phyloP scores from a whole-genome alignment of 2,113 vertebrate genomes.

The Brachionichthys hirsutus region DNA sequence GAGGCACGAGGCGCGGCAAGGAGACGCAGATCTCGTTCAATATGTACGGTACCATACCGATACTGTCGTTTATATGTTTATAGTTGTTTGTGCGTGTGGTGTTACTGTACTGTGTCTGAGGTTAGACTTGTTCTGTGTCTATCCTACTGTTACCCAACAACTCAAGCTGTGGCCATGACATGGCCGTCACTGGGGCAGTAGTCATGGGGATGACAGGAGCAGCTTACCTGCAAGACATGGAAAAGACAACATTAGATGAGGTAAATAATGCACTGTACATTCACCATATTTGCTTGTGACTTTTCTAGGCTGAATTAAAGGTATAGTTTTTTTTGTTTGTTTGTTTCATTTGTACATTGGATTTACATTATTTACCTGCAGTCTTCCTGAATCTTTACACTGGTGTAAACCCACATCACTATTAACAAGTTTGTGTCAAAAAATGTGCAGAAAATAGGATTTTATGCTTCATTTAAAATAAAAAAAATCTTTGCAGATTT shows the following conservation, averaged over 20 bases:
- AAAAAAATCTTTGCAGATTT: background rate
- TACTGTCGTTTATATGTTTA: too few species aligned
- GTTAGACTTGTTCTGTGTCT: background rate
- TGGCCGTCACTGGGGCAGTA: slow-evolving; percentile 27
- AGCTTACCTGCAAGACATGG: slow-evolving; percentile 73
- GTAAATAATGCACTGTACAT: background rate
- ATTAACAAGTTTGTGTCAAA: background rate
- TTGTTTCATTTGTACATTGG: too few species aligned
- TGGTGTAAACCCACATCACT: background rate
- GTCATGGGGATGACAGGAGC: slow-evolving; percentile 32
- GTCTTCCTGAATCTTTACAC: background rate
- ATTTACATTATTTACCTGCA: too few species aligned
- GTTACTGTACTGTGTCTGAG: background rate
- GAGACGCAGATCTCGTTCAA: too few species aligned
- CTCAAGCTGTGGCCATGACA: slow-evolving; percentile 24
- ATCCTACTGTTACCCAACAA: slow-evolving; percentile 4
- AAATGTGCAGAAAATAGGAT: background rate
- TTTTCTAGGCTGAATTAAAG: background rate
- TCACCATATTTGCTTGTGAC: background rate
- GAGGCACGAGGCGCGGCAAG: too few species aligned
- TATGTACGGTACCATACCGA: too few species aligned
- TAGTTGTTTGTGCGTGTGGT: background rate
- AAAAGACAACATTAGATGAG: slow-evolving; percentile 39
- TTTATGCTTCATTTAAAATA: background rate
- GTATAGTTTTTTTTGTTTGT: too few species aligned